A percentile compares a stretch with the other conserved stretches of the same genome.
phyloP scores from a whole-genome alignment of 2,113 vertebrate species.

The Podocnemis expansa region DNA sequence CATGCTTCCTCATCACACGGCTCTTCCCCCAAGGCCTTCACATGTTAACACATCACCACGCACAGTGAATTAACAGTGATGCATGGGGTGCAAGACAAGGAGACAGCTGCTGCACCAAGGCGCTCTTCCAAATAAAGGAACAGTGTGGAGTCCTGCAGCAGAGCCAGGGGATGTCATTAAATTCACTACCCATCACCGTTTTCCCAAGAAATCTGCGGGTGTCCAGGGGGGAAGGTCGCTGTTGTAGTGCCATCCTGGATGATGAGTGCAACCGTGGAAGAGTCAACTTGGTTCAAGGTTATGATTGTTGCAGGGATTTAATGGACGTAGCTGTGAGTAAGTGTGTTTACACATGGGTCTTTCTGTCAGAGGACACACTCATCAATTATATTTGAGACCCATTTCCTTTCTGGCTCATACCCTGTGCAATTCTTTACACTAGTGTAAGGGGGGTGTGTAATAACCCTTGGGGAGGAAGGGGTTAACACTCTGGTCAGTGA shows the following conservation, averaged over 20 bases:
- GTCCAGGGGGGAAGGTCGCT: neutral
- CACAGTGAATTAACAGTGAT: neutral
- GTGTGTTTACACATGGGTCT: neutral
- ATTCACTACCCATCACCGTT: neutral
- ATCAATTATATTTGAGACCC: no score
- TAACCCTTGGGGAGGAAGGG: no score
- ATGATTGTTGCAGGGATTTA: neutral
- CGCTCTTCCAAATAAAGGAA: neutral
- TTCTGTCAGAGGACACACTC: neutral
- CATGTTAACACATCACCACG: neutral
- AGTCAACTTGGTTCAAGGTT: neutral
- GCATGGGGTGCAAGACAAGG: neutral
- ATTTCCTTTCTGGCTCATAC: neutral
- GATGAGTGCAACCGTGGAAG: neutral
- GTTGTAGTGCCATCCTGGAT: neutral
- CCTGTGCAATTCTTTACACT: neutral
- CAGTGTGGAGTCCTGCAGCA: neutral
- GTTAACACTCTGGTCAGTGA: no score
- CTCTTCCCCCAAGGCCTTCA: neutral
- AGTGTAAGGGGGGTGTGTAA: neutral
- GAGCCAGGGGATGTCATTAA: neutral
- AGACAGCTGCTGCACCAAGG: neutral
- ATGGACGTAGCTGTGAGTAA: neutral
- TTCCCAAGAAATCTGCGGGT: neutral
- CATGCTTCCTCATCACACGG: neutral